Percentiles rank a stretch among this genome's conserved stretches.
Evolutionary conservation across 2,113 vertebrate genomes (phyloP).

Genomic region (Camarhynchus parvulus): DNA sequence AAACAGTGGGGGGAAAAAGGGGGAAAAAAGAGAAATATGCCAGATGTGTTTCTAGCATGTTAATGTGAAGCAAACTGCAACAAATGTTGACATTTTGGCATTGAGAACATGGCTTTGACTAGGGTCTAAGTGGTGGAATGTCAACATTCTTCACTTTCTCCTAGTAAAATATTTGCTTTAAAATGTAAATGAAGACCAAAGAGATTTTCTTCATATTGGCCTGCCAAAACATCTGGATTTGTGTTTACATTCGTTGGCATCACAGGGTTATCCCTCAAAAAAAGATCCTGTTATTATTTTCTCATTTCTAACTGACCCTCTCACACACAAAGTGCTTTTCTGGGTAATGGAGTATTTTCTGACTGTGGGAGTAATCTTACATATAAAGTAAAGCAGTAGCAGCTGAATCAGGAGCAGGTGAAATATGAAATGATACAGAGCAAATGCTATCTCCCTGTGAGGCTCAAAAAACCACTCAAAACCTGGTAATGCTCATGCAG

Average conservation of each 20-base stretch:
- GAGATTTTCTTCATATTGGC: slow-evolving; percentile 51
- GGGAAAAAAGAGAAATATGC: not conserved
- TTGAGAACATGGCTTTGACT: slow-evolving; percentile 49
- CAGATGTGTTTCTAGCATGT: not conserved
- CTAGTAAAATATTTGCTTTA: slow-evolving; percentile 73
- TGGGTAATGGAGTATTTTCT: slow-evolving; percentile 38
- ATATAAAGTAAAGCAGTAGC: slow-evolving; percentile 9
- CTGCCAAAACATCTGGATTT: slow-evolving; percentile 58
- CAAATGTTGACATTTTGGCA: slow-evolving; percentile 43
- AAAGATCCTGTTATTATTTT: slow-evolving; percentile 27
- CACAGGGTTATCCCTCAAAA: slow-evolving; percentile 48
- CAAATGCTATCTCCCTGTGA: not conserved
- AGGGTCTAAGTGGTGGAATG: slow-evolving; percentile 42
- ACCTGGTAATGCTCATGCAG: not conserved
- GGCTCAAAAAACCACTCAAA: not conserved
- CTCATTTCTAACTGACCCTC: not conserved
- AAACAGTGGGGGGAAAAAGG: not conserved
- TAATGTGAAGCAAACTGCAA: not conserved
- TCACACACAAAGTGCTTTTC: slow-evolving; percentile 40
- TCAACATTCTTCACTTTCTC: slow-evolving; percentile 67
- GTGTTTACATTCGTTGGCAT: slow-evolving; percentile 56
- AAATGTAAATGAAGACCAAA: slow-evolving; percentile 70
- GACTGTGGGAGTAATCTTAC: slow-evolving; percentile 16
- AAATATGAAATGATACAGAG: not conserved
- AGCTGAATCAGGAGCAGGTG: not conserved